These are phyloP conservation scores for Alcedo atthis DNA, from an alignment of 2,797 vertebrate genomes.

Conservation along the genomic window DNA sequence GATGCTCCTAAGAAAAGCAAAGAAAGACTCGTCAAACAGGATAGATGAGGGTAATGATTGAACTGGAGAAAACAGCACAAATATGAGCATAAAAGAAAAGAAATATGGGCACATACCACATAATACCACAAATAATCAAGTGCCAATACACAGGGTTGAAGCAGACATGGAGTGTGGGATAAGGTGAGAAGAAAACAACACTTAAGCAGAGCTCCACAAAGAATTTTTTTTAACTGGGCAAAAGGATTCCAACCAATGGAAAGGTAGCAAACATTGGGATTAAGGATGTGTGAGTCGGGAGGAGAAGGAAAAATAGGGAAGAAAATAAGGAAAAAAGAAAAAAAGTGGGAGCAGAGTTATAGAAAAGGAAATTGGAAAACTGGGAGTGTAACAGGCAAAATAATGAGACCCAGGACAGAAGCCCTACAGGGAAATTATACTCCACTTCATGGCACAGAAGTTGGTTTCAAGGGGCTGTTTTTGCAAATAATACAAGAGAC, in stretches of 20 bases:
- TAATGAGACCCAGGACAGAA: not conserved
- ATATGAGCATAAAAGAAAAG: fast-evolving
- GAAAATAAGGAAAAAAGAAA: not conserved
- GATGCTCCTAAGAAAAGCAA: not conserved
- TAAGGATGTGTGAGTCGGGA: not conserved
- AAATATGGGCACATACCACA: not conserved
- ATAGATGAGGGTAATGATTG: not conserved
- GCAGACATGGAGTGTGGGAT: not conserved
- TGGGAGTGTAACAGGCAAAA: not conserved
- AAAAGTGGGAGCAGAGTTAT: not conserved
- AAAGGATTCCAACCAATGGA: not conserved
- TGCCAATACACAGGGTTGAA: fast-evolving
- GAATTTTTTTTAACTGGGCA: not conserved
- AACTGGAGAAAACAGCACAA: not conserved
- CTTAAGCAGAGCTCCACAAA: not conserved
- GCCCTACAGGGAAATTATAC: not conserved
- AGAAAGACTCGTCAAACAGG: not conserved
- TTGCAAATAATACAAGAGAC: not conserved
- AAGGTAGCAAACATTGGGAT: not conserved
- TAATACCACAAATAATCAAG: not conserved
- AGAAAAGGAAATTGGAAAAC: not conserved
- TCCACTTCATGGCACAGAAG: not conserved
- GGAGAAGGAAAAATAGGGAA: not conserved
- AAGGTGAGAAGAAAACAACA: not conserved
- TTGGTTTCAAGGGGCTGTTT: not conserved